phyloP scores from a whole-genome alignment of 2,797 vertebrate species.

The Sphaeramia orbicularis region DNA sequence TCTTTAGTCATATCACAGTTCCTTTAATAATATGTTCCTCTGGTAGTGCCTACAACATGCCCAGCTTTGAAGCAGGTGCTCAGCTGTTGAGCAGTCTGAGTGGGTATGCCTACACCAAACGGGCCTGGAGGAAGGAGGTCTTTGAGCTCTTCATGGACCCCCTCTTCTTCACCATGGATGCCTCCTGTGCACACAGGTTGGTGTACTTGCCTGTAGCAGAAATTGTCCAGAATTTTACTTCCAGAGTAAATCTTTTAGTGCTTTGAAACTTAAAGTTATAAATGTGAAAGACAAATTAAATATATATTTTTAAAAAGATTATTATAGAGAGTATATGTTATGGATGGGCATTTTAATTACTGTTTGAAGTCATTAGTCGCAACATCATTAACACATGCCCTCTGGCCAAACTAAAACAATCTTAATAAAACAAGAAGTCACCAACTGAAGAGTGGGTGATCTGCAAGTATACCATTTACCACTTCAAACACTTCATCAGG shows the following conservation, averaged over 20 bases:
- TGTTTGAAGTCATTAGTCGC: no score
- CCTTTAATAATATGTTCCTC: constrained; percentile 7
- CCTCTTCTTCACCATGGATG: constrained; percentile 97
- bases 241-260: background rate
- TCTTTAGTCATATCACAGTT: background rate
- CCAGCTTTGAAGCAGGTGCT: constrained; percentile 93
- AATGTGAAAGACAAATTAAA: background rate
- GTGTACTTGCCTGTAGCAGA: constrained; percentile 28
- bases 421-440: no score
- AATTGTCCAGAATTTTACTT: constrained; percentile 2
- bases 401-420: no score
- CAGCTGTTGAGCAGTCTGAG: constrained; percentile 95
- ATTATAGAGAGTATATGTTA: no score
- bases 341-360: no score
- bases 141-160: constrained; percentile 97
- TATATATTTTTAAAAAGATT: no score
- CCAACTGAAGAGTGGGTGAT: no score
- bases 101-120: constrained; percentile 96
- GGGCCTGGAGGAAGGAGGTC: constrained; percentile 97
- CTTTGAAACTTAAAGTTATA: background rate
- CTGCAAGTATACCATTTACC: no score
- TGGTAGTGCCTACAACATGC: constrained; percentile 93
- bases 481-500: no score
- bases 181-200: constrained; percentile 90
- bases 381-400: no score